A percentile compares a stretch with the other conserved stretches of the same genome.
phyloP scores from a whole-genome alignment of 2,797 vertebrate species.

The Leptodactylus fallax region DNA sequence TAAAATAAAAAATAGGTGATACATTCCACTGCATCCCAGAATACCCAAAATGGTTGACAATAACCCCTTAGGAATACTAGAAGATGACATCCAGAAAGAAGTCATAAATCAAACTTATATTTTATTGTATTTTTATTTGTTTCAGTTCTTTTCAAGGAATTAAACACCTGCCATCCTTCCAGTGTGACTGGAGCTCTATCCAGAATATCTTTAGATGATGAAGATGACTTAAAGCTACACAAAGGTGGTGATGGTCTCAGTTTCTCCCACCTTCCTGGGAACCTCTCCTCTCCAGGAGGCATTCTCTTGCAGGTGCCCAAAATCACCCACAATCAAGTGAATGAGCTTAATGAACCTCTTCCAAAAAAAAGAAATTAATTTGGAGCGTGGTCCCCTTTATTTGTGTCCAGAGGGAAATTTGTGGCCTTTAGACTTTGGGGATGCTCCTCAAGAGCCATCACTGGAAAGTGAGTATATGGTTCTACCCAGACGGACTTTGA shows the following conservation, averaged over 20 bases:
- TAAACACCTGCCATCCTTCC: slow-evolving; percentile 95
- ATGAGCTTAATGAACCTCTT: slow-evolving; percentile 86
- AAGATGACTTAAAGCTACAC: slow-evolving; percentile 93
- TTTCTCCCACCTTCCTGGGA: slow-evolving; percentile 92
- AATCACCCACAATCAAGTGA: slow-evolving; percentile 77
- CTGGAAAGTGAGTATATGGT: slow-evolving; percentile 97
- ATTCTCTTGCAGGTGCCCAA: slow-evolving; percentile 90
- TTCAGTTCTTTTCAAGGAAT: slow-evolving; percentile 96
- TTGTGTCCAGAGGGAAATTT: slow-evolving; percentile 93
- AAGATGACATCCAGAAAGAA: not conserved
- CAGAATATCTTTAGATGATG: slow-evolving; percentile 95
- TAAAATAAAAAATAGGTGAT: too few species aligned
- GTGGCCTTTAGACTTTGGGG: slow-evolving; percentile 82
- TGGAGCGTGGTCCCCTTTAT: slow-evolving; percentile 89
- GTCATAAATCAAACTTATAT: not conserved
- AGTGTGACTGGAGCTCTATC: slow-evolving; percentile 97
- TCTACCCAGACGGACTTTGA: slow-evolving; percentile 90
- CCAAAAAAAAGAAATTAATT: slow-evolving; percentile 86
- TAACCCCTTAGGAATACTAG: not conserved
- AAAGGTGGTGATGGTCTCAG: slow-evolving; percentile 88
- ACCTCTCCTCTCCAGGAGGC: slow-evolving; percentile 87
- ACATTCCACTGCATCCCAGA: not conserved
- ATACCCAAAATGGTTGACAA: not conserved
- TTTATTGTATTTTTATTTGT: slow-evolving; percentile 44
- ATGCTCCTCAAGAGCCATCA: slow-evolving; percentile 82